A percentile compares a stretch with the other conserved stretches of the same genome.
These are phyloP conservation scores for Hyla sarda DNA, from an alignment of 2,113 vertebrate genomes.

Conservation along the genomic window DNA sequence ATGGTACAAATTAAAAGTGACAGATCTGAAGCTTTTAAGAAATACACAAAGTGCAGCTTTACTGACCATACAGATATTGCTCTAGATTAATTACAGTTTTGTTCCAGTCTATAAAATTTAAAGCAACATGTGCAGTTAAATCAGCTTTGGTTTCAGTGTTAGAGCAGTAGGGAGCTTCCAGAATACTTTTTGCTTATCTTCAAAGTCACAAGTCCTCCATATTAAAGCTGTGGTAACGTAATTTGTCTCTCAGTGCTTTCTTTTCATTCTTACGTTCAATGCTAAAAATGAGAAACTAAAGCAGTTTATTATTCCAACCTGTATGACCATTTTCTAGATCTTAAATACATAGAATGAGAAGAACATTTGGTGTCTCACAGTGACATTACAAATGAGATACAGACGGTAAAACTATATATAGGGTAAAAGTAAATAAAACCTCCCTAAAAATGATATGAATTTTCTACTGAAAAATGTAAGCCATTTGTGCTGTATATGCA, in stretches of 20 bases:
- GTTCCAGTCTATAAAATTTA: conserved; percentile 81
- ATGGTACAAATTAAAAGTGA: conserved; percentile 99
- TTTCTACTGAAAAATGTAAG: conserved; percentile 65
- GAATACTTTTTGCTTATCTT: conserved; percentile 70
- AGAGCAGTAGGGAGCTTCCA: conserved; percentile 82
- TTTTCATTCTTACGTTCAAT: conserved; percentile 66
- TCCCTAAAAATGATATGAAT: conserved; percentile 79
- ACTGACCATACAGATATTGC: conserved; percentile 99
- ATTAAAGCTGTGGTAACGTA: conserved; percentile 44
- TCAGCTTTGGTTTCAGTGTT: conserved; percentile 99
- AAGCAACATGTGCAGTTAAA: conserved; percentile 94
- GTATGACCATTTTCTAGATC: conserved; percentile 81
- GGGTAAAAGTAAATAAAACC: conserved; percentile 78
- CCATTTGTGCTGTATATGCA: conserved; percentile 3
- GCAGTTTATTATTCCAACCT: conserved; percentile 79
- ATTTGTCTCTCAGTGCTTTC: conserved; percentile 45
- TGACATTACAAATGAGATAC: conserved; percentile 81
- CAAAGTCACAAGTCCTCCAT: conserved; percentile 78
- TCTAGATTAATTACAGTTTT: conserved; percentile 95
- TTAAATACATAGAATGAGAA: conserved; percentile 70
- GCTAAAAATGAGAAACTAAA: conserved; percentile 65
- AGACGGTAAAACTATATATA: conserved; percentile 74
- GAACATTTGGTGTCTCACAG: conserved; percentile 70
- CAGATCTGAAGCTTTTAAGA: conserved; percentile 96
- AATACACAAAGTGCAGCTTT: conserved; percentile 99